phyloP scores from a whole-genome alignment of 2,113 vertebrate species.

The Harpagus bidentatus region DNA sequence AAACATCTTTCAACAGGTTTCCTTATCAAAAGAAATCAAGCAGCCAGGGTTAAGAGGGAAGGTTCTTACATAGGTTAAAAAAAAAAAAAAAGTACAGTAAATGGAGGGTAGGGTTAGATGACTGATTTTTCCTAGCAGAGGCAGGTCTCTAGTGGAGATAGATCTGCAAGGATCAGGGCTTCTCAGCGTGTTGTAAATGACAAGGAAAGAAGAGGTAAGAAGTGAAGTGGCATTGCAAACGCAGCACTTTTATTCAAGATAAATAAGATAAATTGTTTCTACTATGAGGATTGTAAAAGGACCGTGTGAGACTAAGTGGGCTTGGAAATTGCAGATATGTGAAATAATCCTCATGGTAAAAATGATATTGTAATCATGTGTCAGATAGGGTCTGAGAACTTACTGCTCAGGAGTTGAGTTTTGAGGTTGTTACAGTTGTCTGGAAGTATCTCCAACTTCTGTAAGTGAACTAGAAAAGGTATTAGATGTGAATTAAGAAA shows the following conservation, averaged over 20 bases:
- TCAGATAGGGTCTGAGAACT: background rate
- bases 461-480: background rate
- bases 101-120: background rate
- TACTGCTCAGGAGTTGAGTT: background rate
- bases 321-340: background rate
- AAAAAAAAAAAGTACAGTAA: background rate
- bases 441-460: background rate
- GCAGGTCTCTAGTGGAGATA: background rate
- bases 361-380: background rate
- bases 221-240: background rate
- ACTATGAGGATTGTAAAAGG: background rate
- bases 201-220: background rate
- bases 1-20: background rate
- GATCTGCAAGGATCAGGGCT: background rate
- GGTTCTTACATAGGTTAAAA: background rate
- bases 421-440: accelerated
- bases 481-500: background rate
- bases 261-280: background rate
- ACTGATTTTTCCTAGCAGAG: background rate
- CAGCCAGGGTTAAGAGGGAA: background rate
- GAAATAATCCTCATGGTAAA: background rate
- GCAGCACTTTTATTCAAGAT: background rate
- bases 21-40: background rate
- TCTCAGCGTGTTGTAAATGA: background rate
- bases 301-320: background rate